phyloP scores from a whole-genome alignment of 2,113 vertebrate species.

The Pseudorhombus dupliciocellatus region DNA sequence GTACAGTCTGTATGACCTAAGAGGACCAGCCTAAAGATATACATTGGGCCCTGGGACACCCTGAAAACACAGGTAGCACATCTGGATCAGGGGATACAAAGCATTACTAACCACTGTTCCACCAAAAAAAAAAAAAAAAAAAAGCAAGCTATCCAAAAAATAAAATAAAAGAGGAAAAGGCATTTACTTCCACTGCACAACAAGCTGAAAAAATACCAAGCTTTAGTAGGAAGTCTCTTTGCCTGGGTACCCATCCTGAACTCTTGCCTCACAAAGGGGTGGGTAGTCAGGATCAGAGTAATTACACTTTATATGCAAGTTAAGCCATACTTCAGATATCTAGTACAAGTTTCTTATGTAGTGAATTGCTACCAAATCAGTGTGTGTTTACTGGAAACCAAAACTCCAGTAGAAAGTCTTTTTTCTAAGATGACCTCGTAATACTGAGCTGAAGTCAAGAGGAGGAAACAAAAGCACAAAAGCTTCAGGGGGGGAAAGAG shows the following conservation, averaged over 20 bases:
- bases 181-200: conserved; percentile 76
- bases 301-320: conserved; percentile 69
- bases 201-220: conserved; percentile 75
- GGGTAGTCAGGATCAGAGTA: conserved; percentile 61
- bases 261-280: conserved; percentile 55
- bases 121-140: no score
- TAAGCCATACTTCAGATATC: conserved; percentile 66
- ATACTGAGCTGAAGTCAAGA: conserved; percentile 64
- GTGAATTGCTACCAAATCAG: conserved; percentile 72
- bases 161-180: conserved; percentile 27
- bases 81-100: conserved; percentile 68
- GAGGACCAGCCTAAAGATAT: conserved; percentile 78
- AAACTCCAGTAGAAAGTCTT: conserved; percentile 57
- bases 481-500: conserved; percentile 62
- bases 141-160: conserved; percentile 61
- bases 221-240: conserved; percentile 61
- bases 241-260: conserved; percentile 61
- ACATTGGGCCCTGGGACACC: conserved; percentile 67
- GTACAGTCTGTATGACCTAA: conserved; percentile 69
- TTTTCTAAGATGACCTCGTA: conserved; percentile 62
- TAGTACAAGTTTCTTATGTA: conserved; percentile 67
- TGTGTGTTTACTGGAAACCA: conserved; percentile 57
- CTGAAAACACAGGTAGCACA: conserved; percentile 70
- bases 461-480: conserved; percentile 35
- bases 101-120: conserved; percentile 76